These are phyloP conservation scores for Drosophila bocqueti DNA, from an alignment of 1,140 invertebrate genomes.

Conservation along the genomic window DNA sequence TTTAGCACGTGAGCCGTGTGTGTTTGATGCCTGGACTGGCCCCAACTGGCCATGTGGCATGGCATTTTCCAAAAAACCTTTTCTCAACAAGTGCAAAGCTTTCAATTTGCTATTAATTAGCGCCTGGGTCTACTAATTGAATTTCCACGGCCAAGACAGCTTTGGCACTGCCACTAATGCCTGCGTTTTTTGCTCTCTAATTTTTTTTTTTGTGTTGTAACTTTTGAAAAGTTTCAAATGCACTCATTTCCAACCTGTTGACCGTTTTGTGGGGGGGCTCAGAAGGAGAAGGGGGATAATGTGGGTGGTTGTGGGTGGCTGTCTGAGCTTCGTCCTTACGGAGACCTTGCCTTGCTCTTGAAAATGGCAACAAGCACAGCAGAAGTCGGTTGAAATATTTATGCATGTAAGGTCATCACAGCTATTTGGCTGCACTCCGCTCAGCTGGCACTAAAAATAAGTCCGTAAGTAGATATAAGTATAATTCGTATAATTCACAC, in stretches of 20 bases:
- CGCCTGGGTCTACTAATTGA: conserved; percentile 64
- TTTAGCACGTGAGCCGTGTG: conserved; percentile 53
- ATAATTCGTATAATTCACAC: conserved; percentile 27
- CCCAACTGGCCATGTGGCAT: conserved; percentile 33
- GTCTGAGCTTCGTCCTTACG: conserved; percentile 60
- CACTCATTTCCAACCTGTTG: conserved; percentile 68
- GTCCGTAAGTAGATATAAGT: conserved; percentile 42
- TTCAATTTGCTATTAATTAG: conserved; percentile 73
- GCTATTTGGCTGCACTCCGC: conserved; percentile 70
- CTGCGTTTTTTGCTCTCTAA: background rate
- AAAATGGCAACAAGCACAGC: conserved; percentile 71
- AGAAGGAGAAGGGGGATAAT: background rate
- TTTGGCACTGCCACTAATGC: conserved; percentile 8
- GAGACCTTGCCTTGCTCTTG: conserved; percentile 79
- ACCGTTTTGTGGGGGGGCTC: conserved; percentile 22
- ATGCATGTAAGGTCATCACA: conserved; percentile 76
- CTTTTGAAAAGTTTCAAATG: conserved; percentile 39
- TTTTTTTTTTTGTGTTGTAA: conserved; percentile 18
- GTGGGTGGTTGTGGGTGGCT: background rate
- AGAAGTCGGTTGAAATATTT: conserved; percentile 72
- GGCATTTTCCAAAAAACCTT: conserved; percentile 29
- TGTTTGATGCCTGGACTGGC: conserved; percentile 26
- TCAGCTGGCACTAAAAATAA: conserved; percentile 73
- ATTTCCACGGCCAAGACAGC: conserved; percentile 62
- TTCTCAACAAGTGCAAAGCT: conserved; percentile 80